Evolutionary conservation across 2,797 vertebrate species (phyloP), one percentile per base, ranked within the genome.

Genomic region (Leptodactylus fallax): DNA sequence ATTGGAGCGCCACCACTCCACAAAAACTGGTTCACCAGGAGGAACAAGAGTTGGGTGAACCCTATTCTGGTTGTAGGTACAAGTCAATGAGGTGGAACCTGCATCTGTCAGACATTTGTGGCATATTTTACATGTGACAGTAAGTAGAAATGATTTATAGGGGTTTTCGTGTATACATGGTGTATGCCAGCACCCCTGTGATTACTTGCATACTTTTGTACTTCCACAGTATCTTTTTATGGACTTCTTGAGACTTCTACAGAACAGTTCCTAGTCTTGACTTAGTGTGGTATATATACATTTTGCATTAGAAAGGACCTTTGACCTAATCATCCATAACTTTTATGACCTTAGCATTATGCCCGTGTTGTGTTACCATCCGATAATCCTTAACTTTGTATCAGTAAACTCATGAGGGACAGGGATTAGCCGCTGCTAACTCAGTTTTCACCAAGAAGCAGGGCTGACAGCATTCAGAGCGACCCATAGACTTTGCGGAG

Each of bases 361-460:
- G 79, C 63, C 69, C 25, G 86, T 82, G 86, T 83, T 77, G 58
- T 77, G 67, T 87, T 87, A 77, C 86, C 69, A 76, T 87, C 79
- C 23, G 56, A 21, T 82, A 81, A 76, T 87, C 69, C 79, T 19
- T 87, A 60, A 53, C 55, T 87, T 81, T 81, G 65, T 45, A 82
- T 81, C 86, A 77, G 55, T 82, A 65, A 82, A 51, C 47, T 78
- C 85, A 69, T 61, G 49, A 21, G 69, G 27, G 25, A 65, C 36
- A 25, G 53, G 56, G 16, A 21, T 77, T 63, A 53, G 79, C n/a
- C 13, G 7, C 58, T 76, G 47, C 79, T 74, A 87, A 81, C 78
- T 87, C 56, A 55, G 13, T 71, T 87, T 65, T 63, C 58, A 82
- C 36, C 6, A 55, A 76, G 51, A 63, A 74, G 45, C 47, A 45